phyloP scores from a whole-genome alignment of 2,888 invertebrate species.

The Dysmachus trigonus region DNA sequence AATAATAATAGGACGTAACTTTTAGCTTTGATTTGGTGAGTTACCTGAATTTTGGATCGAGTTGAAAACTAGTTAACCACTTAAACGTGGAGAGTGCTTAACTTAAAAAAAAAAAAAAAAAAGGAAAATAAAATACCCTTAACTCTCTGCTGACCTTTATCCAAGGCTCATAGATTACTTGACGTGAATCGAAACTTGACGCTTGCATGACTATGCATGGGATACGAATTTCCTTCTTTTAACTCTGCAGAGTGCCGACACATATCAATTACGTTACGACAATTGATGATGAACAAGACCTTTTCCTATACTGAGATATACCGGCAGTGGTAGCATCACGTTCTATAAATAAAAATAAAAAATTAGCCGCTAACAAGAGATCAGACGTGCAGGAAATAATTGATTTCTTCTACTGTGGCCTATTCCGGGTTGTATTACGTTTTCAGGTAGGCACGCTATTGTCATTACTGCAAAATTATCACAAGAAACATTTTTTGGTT shows the following conservation, averaged over 20 bases:
- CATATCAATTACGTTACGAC: not conserved
- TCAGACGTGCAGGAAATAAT: not conserved
- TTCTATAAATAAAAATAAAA: not conserved
- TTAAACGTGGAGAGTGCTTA: not conserved
- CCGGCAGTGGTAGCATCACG: not conserved
- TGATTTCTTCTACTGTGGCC: not conserved
- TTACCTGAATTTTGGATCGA: not conserved
- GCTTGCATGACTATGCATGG: not conserved
- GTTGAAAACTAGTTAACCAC: not conserved
- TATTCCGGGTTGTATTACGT: not conserved
- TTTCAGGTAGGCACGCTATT: not conserved
- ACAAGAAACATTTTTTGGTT: not conserved
- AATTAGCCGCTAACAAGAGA: not conserved
- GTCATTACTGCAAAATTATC: not conserved
- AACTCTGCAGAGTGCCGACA: not conserved
- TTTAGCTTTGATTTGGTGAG: not conserved
- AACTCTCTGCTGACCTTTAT: not conserved
- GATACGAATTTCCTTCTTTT: not conserved
- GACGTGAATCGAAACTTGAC: not conserved
- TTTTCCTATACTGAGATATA: not conserved
- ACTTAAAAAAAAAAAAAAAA: not conserved
- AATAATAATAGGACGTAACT: not conserved
- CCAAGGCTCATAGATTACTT: not conserved
- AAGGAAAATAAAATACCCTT: not conserved
- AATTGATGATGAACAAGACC: not conserved